Evolutionary conservation across 2,113 vertebrate species (phyloP).

Genomic region (Maccullochella peelii): DNA sequence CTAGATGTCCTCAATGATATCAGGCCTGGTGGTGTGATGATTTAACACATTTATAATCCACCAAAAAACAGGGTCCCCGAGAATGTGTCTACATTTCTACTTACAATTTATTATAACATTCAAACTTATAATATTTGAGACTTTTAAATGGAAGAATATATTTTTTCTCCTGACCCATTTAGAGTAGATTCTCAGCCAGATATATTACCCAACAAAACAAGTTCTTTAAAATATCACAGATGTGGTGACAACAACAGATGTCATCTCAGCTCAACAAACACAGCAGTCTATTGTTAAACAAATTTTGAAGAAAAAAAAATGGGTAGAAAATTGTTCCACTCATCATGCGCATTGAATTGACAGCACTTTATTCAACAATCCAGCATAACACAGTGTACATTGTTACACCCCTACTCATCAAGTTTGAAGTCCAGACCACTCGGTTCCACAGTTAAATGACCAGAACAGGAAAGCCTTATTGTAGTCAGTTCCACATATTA

Average conservation of each 20-base stretch:
- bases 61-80: not conserved
- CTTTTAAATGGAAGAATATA: not conserved
- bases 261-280: not conserved
- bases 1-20: not conserved
- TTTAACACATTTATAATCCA: not conserved
- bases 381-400: not conserved
- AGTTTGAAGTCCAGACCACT: not conserved
- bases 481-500: slow-evolving; percentile 16
- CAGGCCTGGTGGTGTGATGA: not conserved
- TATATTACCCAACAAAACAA: not conserved
- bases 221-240: not conserved
- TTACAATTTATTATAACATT: not conserved
- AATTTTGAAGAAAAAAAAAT: not conserved
- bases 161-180: not conserved
- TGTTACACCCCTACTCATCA: not conserved
- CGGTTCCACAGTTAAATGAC: slow-evolving; percentile 10
- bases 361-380: not conserved
- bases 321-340: not conserved
- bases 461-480: not conserved
- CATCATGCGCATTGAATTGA: not conserved
- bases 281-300: not conserved
- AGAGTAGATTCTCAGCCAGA: not conserved
- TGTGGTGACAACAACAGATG: slow-evolving; percentile 3
- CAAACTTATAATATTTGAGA: not conserved
- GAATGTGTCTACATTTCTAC: not conserved